Base-by-base conservation (phyloP, 2,888 invertebrate genomes). In the Penaeus monodon region DNA sequence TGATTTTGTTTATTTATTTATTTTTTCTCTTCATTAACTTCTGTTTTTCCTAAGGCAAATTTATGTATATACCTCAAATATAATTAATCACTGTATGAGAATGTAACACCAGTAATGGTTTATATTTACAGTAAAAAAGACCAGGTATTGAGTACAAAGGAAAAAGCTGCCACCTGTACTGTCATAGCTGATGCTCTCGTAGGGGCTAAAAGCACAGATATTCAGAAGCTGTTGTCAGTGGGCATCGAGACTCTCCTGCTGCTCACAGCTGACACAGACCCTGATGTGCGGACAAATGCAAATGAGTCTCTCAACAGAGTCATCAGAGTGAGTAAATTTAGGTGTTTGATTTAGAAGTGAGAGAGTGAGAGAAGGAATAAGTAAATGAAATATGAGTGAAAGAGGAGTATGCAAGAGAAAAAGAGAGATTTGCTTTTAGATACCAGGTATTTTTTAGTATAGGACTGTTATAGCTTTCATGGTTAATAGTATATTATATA, bases 231-330 rank as follows among this genome's bases (percentile, higher is more conserved):
- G 64, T 77, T 90, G 27, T 73, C 88, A 86, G 83, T 88, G 6
- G 88, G 87, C 12, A 88, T 90, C 27, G 90, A 90, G 76, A 89
- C 90, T 1, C 84, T 90, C 24, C 85, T 90, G 17, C 84, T 89
- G 27, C 88, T 90, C 66, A 84, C 86, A 14, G 90, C 90, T 79
- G 90, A 90, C 33, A 29, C 66, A 22, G 89, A 89, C 68, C 89
- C 90, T 33, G 90, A 90, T 81, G 90, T 90, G 24, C 82, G 90
- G 68, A 90, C 88, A 84, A 89, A 84, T 65, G 89, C 89, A n/a
- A 89, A 90, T 79, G 90, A 90, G 57, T 84, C 88, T 6, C 89
- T 90, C 27, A 90, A 90, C 68, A 84, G 89, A 74, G 86, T 90
- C 33, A 84, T 89, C 44, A 86, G 89, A 79, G 90, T 90, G 66